A percentile compares a stretch with the other conserved stretches of the same genome.
These are phyloP conservation scores for Drosophila albomicans DNA, from an alignment of 1,140 invertebrate species.

Conservation along the genomic window DNA sequence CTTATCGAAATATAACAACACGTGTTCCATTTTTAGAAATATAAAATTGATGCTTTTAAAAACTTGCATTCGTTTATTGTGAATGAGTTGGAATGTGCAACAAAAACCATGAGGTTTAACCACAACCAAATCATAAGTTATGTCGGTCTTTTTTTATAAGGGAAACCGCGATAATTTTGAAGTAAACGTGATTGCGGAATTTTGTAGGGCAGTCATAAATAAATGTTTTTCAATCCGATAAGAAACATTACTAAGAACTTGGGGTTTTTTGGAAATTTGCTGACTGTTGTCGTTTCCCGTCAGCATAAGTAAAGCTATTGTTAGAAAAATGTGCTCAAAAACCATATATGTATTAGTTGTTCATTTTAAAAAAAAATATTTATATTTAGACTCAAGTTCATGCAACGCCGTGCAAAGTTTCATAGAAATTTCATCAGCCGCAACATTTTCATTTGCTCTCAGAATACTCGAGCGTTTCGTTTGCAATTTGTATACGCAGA, in stretches of 20 bases:
- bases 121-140: background rate
- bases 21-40: conserved; percentile 57
- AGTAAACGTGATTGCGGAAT: background rate
- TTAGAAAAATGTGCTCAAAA: conserved; percentile 17
- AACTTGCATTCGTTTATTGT: conserved; percentile 6
- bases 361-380: conserved; percentile 36
- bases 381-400: conserved; percentile 63
- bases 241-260: conserved; percentile 5
- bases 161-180: too few species aligned
- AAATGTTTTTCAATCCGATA: conserved; percentile 1
- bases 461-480: background rate
- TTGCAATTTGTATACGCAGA: conserved; percentile 36
- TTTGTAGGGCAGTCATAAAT: too few species aligned
- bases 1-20: conserved; percentile 44
- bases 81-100: background rate
- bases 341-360: background rate
- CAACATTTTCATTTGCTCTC: background rate
- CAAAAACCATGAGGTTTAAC: background rate
- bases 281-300: background rate
- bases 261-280: background rate
- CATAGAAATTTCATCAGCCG: conserved; percentile 66
- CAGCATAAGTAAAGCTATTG: conserved; percentile 4
- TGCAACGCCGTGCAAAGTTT: conserved; percentile 34
- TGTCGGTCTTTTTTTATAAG: background rate
- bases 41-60: conserved; percentile 1